Base-by-base conservation (phyloP, 2,113 vertebrate genomes). In the Cyanistes caeruleus region DNA sequence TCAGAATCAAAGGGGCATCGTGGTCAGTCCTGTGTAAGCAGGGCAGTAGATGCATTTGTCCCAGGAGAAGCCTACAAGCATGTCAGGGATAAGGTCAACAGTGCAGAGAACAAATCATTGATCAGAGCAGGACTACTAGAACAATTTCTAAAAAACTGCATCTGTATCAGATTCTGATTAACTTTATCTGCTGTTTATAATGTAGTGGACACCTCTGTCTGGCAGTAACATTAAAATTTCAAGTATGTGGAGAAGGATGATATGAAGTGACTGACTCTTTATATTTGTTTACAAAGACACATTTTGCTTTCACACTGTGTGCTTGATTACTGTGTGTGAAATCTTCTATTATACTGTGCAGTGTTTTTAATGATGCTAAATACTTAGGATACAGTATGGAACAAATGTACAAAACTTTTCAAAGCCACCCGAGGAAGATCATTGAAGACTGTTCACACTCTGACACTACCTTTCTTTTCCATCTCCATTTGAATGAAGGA, bases 61-160 rank as follows among this genome's bases (percentile, higher is more conserved):
- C 37, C n/a, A 41, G 55, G 37, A 76, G 41, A 43, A 28, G 7
- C 39, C 22, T 41, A 15, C 7, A n/a, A 15, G 13, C 43, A 46
- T 33, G 16, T 46, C 30, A 59, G 28, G 43, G 19, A 7, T 1
- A 2, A 51, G 79, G 7, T 27, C 0, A 0, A 19, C 67, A 75
- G 6, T 28, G 28, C 10, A 24, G 28, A 64, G 28, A 60, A 9
- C 25, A 73, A 88, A 80, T 35, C 5, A 17, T 13, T 19, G 17
- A 41, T 44, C 24, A 19, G 19, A 52, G 7, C 15, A 74, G 55
- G 27, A 35, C 44, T 48, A 21, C 58, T 43, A 51, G 72, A 84
- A 56, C 2, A 73, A 19, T 13, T 75, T 33, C 24, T 56, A 11
- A 67, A 52, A 11, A 6, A 3, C 5, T 3, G 0, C 5, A 24